Evolutionary conservation across 2,888 invertebrate species (phyloP).

Genomic region (Imbricaverruca yamaguchii): DNA sequence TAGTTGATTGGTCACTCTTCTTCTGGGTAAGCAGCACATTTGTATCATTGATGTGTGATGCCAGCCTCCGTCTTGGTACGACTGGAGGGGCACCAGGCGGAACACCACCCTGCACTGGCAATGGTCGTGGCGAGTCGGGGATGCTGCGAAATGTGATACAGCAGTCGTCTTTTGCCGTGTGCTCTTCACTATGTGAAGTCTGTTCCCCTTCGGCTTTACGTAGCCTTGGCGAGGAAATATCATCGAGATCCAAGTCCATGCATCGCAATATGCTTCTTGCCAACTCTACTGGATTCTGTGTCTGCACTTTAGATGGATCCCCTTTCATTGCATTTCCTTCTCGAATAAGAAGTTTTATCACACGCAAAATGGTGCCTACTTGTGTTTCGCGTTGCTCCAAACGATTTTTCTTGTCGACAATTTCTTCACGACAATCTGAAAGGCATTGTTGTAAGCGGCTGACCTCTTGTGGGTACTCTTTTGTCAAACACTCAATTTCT

Average conservation of each 20-base stretch:
- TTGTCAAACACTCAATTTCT: background rate
- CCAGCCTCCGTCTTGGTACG: background rate
- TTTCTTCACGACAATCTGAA: background rate
- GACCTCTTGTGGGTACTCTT: background rate
- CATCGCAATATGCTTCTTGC: background rate
- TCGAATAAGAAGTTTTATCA: background rate
- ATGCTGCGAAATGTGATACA: background rate
- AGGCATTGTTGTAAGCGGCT: background rate
- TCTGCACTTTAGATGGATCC: background rate
- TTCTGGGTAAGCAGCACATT: background rate
- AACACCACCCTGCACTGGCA: background rate
- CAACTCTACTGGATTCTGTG: background rate
- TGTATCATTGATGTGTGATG: background rate
- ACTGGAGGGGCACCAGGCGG: background rate
- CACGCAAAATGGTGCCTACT: background rate
- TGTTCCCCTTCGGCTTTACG: background rate
- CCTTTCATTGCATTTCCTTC: conserved; percentile 6
- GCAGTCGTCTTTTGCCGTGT: background rate
- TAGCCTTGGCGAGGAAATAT: background rate
- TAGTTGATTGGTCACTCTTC: background rate
- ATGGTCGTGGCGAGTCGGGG: background rate
- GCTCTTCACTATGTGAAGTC: background rate
- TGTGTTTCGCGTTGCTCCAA: background rate
- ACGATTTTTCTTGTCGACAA: background rate
- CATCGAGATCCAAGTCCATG: background rate